Base-by-base conservation (phyloP, 2,113 vertebrate genomes). In the Brachirus orientalis region DNA sequence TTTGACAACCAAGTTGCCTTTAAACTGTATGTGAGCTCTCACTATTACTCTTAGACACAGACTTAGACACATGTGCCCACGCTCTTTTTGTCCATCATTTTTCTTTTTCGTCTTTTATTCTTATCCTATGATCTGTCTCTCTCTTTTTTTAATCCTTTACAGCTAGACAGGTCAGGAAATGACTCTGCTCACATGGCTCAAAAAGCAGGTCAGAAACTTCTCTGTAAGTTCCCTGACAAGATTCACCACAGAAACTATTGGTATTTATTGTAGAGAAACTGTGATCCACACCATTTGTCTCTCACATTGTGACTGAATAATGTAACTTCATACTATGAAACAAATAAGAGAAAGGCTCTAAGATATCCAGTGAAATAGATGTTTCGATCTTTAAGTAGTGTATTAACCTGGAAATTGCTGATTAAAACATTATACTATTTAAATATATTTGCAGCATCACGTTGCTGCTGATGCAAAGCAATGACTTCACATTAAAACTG, bases 1-100 rank as follows among this genome's bases (percentile, higher is more conserved):
- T 81, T 74, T 79, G 79, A 86, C 84, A 88, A 83, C 47, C 69
- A 48, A 72, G 68, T 60, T 58, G 88, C 77, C 80, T 83, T 85
- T 78, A 66, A 85, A 75, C 73, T 68, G 60, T 19, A 28, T 67
- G 36, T 58, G 65, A 64, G 63, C 59, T 20, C 75, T 54, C 1
- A 7, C 76, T 82, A 68, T 80, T 79, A 61, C 63, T 75, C 71
- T 71, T 63, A 64, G 74, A 81, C 72, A 66, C 74, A 36, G 10
- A 82, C 72, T 66, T 72, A 35, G 10, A 59, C n/a, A 38, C 40
- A 61, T 2, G 17, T 53, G 40, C 46, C 54, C 13, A 40, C 63
- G 58, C 52, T 69, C 59, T 69, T 46, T 56, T 51, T 47, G 40
- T 67, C 77, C 48, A 14, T 60, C 61, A 57, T 10, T 20, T 13